Conservation (phyloP, 2,888 invertebrate species). For the Catocala nupta region DNA sequence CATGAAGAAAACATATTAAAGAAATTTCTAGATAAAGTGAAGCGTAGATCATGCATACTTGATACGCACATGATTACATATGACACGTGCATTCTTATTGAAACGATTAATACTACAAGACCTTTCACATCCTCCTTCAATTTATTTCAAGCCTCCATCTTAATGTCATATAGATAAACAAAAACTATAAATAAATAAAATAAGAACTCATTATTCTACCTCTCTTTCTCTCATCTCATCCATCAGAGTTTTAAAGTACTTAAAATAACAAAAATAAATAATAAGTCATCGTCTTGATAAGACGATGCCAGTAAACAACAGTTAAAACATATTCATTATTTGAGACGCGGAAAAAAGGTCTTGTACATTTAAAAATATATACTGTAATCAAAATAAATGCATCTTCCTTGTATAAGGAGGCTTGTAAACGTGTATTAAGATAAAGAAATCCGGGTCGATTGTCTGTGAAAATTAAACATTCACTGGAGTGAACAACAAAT, state of each 20-base stretch:
- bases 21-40: no score
- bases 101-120: no score
- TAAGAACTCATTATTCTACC: constrained; percentile 2
- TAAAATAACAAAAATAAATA: constrained; percentile 24
- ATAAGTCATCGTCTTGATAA: constrained; percentile 31
- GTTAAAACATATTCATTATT: constrained; percentile 38
- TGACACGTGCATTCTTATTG: no score
- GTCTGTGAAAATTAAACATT: constrained; percentile 15
- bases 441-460: constrained; percentile 45
- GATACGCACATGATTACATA: no score
- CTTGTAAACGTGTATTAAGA: constrained; percentile 22
- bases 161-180: neutral
- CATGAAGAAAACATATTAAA: no score
- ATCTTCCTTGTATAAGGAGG: constrained; percentile 41
- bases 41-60: no score
- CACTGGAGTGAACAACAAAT: no score
- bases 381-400: constrained; percentile 25
- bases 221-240: no score
- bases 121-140: neutral
- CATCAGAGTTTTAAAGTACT: no score
- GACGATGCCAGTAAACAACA: constrained; percentile 27
- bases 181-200: constrained; percentile 1
- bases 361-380: constrained; percentile 24
- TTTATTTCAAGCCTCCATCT: neutral
- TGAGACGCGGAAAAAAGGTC: constrained; percentile 41